phyloP scores from a whole-genome alignment of 2,797 vertebrate genomes.

The Melanotaenia nigrans region DNA sequence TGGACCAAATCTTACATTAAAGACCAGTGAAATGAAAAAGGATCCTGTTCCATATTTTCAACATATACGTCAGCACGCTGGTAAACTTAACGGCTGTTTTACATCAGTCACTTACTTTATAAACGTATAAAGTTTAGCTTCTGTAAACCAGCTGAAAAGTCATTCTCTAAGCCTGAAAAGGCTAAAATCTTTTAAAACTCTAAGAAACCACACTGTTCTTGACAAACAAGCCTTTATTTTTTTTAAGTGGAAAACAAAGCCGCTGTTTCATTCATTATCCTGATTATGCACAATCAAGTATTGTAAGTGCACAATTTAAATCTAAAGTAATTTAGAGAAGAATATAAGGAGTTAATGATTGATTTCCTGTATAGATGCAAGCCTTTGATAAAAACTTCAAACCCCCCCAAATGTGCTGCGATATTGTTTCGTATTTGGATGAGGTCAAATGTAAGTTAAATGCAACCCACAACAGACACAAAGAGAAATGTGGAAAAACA shows the following conservation, averaged over 20 bases:
- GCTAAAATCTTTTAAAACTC: background rate
- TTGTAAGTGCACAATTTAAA: conserved; percentile 80
- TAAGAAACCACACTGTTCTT: conserved; percentile 56
- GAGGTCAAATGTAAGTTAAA: conserved; percentile 56
- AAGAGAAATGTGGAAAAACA: conserved; percentile 74
- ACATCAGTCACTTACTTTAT: background rate
- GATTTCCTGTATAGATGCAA: conserved; percentile 77
- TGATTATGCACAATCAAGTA: conserved; percentile 81
- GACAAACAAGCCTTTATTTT: conserved; percentile 86
- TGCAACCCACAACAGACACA: conserved; percentile 84
- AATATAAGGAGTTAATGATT: conserved; percentile 79
- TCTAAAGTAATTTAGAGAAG: conserved; percentile 79
- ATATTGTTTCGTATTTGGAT: conserved; percentile 85
- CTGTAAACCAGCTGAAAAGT: background rate
- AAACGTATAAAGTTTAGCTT: background rate
- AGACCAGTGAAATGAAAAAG: background rate
- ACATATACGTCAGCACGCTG: background rate
- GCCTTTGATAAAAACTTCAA: conserved; percentile 78
- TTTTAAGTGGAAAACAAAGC: conserved; percentile 79
- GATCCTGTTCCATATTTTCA: background rate
- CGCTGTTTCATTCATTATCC: conserved; percentile 77
- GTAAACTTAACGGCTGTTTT: background rate
- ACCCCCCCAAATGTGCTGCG: conserved; percentile 89
- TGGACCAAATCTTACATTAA: background rate
- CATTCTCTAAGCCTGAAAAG: background rate